These are phyloP conservation scores for Xenopus petersii DNA, from an alignment of 2,797 vertebrate species.

Conservation along the genomic window DNA sequence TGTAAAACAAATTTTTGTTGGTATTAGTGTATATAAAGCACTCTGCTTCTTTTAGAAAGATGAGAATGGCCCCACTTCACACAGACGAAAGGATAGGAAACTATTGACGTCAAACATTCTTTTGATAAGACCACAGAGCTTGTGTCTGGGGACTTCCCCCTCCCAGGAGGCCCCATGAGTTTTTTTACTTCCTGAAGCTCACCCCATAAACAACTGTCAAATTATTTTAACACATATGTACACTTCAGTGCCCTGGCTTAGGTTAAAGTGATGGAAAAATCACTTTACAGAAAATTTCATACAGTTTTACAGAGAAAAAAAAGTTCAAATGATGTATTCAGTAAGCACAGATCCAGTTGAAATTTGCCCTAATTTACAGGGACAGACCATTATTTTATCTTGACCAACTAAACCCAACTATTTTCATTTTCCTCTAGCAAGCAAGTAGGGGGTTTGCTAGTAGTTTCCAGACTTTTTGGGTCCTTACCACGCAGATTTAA, in stretches of 20 bases:
- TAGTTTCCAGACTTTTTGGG: too few relatives aligned
- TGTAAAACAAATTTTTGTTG: background rate
- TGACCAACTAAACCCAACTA: too few relatives aligned
- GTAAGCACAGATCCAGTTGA: too few relatives aligned
- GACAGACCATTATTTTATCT: too few relatives aligned
- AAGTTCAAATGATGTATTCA: too few relatives aligned
- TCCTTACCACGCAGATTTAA: too few relatives aligned
- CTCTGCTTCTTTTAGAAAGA: conserved; percentile 10
- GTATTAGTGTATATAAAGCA: background rate
- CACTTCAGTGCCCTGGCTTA: background rate
- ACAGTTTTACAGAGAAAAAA: too few relatives aligned
- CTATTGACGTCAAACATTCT: conserved; percentile 63
- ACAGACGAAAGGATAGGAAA: conserved; percentile 52
- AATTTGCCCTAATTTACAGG: too few relatives aligned
- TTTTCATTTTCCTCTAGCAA: too few relatives aligned
- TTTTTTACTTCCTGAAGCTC: conserved; percentile 31
- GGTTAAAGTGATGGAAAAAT: background rate
- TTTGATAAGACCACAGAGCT: conserved; percentile 54
- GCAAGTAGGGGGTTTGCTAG: too few relatives aligned
- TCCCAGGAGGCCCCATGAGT: conserved; percentile 31
- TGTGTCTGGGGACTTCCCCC: conserved; percentile 7
- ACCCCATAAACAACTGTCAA: conserved; percentile 8
- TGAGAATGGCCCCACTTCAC: conserved; percentile 46
- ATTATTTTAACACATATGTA: conserved; percentile 23
- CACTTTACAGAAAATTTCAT: background rate